These are phyloP conservation scores for Tenthredo mesomela DNA, from an alignment of 2,888 invertebrate genomes.

Conservation along the genomic window DNA sequence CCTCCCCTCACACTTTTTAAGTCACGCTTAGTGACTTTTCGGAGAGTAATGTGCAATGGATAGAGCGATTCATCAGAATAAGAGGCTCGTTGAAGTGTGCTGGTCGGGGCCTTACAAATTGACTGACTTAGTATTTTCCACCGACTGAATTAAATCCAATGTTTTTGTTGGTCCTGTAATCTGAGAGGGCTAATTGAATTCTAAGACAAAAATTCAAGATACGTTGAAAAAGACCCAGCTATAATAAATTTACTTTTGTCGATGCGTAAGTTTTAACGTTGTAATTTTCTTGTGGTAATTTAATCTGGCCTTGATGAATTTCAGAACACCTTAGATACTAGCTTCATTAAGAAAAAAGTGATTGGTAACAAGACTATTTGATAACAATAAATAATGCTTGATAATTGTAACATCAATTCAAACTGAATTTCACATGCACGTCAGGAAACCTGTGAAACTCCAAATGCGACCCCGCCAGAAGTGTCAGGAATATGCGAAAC, in stretches of 20 bases:
- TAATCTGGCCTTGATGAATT: neutral
- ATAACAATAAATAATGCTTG: neutral
- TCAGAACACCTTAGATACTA: neutral
- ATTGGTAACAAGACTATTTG: neutral
- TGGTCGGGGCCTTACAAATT: neutral
- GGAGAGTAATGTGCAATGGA: conserved; percentile 22
- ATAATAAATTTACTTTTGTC: neutral
- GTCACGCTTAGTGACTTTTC: conserved; percentile 14
- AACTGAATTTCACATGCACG: conserved; percentile 30
- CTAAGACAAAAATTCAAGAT: neutral
- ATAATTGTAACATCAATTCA: conserved; percentile 13
- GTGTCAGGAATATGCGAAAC: conserved; percentile 40
- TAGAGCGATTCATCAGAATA: conserved; percentile 14
- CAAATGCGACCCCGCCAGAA: conserved; percentile 38
- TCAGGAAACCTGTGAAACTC: conserved; percentile 34
- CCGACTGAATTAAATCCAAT: neutral
- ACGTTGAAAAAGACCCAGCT: neutral
- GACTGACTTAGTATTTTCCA: neutral
- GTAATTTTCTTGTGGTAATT: neutral
- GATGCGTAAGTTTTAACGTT: neutral
- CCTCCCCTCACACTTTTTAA: neutral
- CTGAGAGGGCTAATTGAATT: neutral
- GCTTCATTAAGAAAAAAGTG: neutral
- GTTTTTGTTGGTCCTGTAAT: neutral
- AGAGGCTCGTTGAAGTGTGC: neutral